These are phyloP conservation scores for Mixornis gularis DNA, from an alignment of 2,113 vertebrate genomes.

Conservation along the genomic window DNA sequence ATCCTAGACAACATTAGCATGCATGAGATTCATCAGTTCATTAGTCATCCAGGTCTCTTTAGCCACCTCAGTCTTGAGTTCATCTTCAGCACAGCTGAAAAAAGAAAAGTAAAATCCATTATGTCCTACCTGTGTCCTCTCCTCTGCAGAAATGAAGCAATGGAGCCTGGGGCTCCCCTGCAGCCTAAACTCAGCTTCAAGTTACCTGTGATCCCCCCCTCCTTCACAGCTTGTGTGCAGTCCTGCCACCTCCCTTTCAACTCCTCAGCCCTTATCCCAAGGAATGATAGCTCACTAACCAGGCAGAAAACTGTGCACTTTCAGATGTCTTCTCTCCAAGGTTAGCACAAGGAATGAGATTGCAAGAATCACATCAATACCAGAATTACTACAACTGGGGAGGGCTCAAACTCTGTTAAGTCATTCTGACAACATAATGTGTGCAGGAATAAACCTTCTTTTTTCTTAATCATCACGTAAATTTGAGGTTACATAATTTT, in stretches of 20 bases:
- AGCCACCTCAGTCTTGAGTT: not conserved
- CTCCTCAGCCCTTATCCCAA: not conserved
- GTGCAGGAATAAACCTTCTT: rapidly evolving
- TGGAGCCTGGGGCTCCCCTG: not conserved
- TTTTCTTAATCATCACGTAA: not conserved
- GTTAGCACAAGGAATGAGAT: not conserved
- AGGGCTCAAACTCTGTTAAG: not conserved
- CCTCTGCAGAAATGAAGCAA: not conserved
- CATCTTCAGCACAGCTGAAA: not conserved
- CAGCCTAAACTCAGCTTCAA: not conserved
- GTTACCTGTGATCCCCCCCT: not conserved
- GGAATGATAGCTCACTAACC: not conserved
- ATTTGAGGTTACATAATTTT: rapidly evolving
- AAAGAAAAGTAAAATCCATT: not conserved
- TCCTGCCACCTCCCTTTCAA: not conserved
- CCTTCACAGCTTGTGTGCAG: not conserved
- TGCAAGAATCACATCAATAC: not conserved
- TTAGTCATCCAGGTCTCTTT: not conserved
- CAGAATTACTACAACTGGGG: not conserved
- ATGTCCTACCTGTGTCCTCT: not conserved
- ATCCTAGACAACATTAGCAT: not conserved
- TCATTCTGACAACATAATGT: not conserved
- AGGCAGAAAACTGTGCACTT: not conserved
- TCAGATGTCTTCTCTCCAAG: not conserved
- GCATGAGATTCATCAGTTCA: not conserved